Conservation (phyloP, 2,888 invertebrate genomes). For the Cotesia congregata region DNA sequence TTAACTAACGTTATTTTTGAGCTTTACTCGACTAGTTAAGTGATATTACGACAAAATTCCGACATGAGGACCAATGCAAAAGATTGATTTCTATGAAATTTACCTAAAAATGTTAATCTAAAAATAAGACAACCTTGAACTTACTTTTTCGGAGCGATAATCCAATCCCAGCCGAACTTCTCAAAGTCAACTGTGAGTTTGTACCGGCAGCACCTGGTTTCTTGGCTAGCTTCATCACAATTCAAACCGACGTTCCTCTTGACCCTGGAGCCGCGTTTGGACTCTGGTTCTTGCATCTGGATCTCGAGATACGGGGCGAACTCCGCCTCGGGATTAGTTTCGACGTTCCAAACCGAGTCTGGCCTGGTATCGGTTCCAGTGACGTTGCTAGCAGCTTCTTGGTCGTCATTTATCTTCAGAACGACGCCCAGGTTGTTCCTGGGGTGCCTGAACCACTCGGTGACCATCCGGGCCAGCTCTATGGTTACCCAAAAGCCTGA, state of each 20-base stretch:
- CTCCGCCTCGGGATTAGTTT: slow-evolving; percentile 77
- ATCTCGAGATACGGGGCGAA: slow-evolving; percentile 76
- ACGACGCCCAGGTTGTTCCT: slow-evolving; percentile 83
- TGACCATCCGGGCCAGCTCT: slow-evolving; percentile 81
- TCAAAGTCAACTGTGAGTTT: slow-evolving; percentile 94
- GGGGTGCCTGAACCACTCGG: slow-evolving; percentile 83
- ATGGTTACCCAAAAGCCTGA: slow-evolving; percentile 82
- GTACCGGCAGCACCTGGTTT: slow-evolving; percentile 93
- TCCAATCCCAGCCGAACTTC: slow-evolving; percentile 97
- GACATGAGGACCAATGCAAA: too few species aligned
- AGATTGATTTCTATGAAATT: too few species aligned
- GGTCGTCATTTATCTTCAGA: slow-evolving; percentile 79
- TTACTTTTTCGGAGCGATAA: slow-evolving; percentile 90
- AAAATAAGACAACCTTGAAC: slow-evolving; percentile 36
- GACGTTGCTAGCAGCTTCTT: slow-evolving; percentile 74
- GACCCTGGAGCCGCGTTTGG: slow-evolving; percentile 76
- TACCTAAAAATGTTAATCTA: not conserved
- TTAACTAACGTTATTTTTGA: too few species aligned
- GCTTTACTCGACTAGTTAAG: too few species aligned
- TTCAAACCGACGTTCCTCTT: slow-evolving; percentile 86
- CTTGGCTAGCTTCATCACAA: slow-evolving; percentile 85
- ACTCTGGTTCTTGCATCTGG: slow-evolving; percentile 72
- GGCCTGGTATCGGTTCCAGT: slow-evolving; percentile 70
- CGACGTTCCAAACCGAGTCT: slow-evolving; percentile 74
- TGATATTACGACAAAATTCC: too few species aligned